These are phyloP conservation scores for Yponomeuta evonymella DNA, from an alignment of 2,888 invertebrate genomes.

Conservation along the genomic window DNA sequence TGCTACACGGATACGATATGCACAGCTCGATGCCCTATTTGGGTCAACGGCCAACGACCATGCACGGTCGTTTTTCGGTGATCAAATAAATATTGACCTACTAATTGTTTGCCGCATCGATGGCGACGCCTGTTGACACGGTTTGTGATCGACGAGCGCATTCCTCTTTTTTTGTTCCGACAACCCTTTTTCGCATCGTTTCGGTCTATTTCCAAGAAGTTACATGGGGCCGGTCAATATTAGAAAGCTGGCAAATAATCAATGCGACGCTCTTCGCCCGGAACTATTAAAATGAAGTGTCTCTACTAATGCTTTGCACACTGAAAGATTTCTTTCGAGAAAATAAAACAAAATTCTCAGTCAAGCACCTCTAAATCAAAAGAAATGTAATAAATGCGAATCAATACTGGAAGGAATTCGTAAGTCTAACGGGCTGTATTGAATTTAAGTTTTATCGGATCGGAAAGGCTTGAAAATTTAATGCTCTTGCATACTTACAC, in stretches of 20 bases:
- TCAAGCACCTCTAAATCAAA: slow-evolving; percentile 30
- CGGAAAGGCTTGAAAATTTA: slow-evolving; percentile 34
- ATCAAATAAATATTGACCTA: slow-evolving; percentile 73
- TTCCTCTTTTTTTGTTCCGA: slow-evolving; percentile 44
- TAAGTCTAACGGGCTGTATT: slow-evolving; percentile 42
- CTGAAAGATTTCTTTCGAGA: too few relatives aligned
- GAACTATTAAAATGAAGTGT: background rate
- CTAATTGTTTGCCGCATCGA: slow-evolving; percentile 71
- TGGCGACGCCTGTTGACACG: slow-evolving; percentile 63
- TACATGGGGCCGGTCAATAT: slow-evolving; percentile 9
- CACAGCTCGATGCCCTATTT: slow-evolving; percentile 15
- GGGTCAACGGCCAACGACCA: slow-evolving; percentile 58
- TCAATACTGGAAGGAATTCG: slow-evolving; percentile 45
- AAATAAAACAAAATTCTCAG: background rate
- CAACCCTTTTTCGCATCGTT: slow-evolving; percentile 39
- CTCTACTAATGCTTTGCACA: background rate
- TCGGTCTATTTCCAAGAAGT: slow-evolving; percentile 7
- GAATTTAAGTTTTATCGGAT: slow-evolving; percentile 39
- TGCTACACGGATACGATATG: background rate
- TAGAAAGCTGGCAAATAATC: background rate
- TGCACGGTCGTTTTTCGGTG: slow-evolving; percentile 43
- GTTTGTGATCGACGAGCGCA: slow-evolving; percentile 61
- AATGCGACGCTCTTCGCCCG: background rate
- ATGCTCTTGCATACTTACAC: slow-evolving; percentile 40
- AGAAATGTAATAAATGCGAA: slow-evolving; percentile 52